These are phyloP conservation scores for Mesaphorura yosii DNA, from an alignment of 1,140 invertebrate species.

Conservation along the genomic window DNA sequence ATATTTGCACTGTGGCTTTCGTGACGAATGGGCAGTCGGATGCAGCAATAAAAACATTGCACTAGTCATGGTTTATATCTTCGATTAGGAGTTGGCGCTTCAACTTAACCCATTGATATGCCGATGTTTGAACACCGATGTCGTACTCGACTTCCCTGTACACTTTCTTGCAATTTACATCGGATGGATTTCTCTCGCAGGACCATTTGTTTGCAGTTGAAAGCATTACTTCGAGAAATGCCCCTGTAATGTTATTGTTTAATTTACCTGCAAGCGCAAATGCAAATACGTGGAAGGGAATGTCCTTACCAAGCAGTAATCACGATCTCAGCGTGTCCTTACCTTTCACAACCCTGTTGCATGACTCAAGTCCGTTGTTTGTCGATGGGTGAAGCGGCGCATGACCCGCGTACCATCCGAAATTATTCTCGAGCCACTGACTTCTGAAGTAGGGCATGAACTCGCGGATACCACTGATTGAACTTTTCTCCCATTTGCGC, in stretches of 20 bases:
- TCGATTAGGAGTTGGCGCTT: too few species aligned
- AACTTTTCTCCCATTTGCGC: neutral
- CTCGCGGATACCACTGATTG: neutral
- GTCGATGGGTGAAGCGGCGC: neutral
- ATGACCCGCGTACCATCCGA: neutral
- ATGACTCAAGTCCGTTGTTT: neutral
- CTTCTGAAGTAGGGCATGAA: neutral
- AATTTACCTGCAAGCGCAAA: too few species aligned
- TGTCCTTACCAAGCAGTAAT: neutral
- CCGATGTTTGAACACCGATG: neutral
- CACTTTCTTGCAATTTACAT: neutral
- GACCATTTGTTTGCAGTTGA: neutral
- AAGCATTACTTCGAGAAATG: neutral
- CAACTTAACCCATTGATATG: neutral
- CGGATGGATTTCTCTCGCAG: neutral
- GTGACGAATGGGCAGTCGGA: too few species aligned
- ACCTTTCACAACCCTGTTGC: neutral
- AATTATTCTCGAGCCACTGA: neutral
- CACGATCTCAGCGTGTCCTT: neutral
- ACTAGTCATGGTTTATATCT: too few species aligned
- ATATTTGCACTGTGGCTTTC: too few species aligned
- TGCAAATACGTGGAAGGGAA: too few species aligned
- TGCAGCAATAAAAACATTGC: too few species aligned
- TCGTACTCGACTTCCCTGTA: neutral
- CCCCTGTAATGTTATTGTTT: too few species aligned